These are phyloP conservation scores for Hanleya hanleyi DNA, from an alignment of 2,888 invertebrate genomes.

Conservation along the genomic window DNA sequence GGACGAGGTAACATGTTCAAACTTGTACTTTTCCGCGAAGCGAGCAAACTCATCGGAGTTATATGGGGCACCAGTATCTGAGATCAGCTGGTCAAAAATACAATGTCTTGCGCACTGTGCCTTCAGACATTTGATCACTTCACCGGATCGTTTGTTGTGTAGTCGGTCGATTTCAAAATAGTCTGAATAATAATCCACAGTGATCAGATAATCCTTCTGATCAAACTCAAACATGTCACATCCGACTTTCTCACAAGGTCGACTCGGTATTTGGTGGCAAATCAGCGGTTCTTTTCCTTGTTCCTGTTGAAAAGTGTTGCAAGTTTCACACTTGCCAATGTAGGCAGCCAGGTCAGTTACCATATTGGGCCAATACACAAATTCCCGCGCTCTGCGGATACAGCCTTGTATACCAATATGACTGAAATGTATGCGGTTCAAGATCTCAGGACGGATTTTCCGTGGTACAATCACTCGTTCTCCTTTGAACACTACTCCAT, in stretches of 20 bases:
- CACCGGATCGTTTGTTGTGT: background rate
- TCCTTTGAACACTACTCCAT: conserved; percentile 19
- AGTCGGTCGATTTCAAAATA: background rate
- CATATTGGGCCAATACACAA: too few relatives aligned
- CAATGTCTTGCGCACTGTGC: background rate
- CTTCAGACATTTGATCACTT: background rate
- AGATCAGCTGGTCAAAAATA: background rate
- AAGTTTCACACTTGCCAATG: background rate
- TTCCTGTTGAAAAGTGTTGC: background rate
- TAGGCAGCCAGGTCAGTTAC: too few relatives aligned
- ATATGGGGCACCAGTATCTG: background rate
- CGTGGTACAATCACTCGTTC: conserved; percentile 16
- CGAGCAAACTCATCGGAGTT: background rate
- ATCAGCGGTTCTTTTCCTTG: background rate
- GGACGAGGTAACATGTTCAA: too few relatives aligned
- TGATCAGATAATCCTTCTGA: too few relatives aligned
- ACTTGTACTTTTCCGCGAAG: background rate
- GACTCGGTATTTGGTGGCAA: background rate
- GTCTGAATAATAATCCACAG: too few relatives aligned
- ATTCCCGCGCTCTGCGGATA: too few relatives aligned
- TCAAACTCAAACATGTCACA: too few relatives aligned
- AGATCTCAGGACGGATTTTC: background rate
- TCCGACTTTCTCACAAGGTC: conserved; percentile 8
- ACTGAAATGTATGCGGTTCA: too few relatives aligned
- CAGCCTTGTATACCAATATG: too few relatives aligned